Evolutionary conservation across 2,888 invertebrate species (phyloP).

Genomic region (Subacronicta megacephala): DNA sequence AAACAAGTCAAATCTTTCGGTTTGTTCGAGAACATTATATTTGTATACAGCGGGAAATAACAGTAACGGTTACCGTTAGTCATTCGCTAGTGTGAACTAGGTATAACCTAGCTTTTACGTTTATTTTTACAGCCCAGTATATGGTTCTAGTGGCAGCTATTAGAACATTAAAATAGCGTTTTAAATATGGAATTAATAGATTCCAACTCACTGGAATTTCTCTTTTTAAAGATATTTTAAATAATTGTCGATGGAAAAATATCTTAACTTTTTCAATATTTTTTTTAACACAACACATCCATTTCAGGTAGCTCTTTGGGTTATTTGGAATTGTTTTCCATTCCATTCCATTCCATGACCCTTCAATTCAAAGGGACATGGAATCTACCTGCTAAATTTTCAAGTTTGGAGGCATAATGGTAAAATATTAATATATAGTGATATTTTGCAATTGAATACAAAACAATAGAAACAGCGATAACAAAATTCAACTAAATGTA

Average conservation of each 20-base stretch:
- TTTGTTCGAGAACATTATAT: conserved; percentile 56
- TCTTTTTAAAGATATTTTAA: conserved; percentile 41
- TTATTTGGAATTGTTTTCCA: no score
- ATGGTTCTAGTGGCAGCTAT: conserved; percentile 35
- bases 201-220: conserved; percentile 46
- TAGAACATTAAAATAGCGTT: conserved; percentile 44
- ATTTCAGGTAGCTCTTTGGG: no score
- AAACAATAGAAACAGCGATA: no score
- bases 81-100: conserved; percentile 59
- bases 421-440: no score
- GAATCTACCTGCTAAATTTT: no score
- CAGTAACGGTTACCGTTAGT: conserved; percentile 55
- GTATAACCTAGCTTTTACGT: conserved; percentile 52
- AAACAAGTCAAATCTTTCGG: conserved; percentile 54
- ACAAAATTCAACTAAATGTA: no score
- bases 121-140: conserved; percentile 53
- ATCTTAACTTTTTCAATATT: conserved; percentile 16
- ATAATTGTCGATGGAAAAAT: conserved; percentile 18
- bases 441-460: no score
- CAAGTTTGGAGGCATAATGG: no score
- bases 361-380: no score
- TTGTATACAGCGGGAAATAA: conserved; percentile 57
- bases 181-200: conserved; percentile 43
- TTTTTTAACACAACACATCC: no score
- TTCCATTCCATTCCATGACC: no score